phyloP scores from a whole-genome alignment of 1,140 invertebrate genomes.

The Papilio polyxenes region DNA sequence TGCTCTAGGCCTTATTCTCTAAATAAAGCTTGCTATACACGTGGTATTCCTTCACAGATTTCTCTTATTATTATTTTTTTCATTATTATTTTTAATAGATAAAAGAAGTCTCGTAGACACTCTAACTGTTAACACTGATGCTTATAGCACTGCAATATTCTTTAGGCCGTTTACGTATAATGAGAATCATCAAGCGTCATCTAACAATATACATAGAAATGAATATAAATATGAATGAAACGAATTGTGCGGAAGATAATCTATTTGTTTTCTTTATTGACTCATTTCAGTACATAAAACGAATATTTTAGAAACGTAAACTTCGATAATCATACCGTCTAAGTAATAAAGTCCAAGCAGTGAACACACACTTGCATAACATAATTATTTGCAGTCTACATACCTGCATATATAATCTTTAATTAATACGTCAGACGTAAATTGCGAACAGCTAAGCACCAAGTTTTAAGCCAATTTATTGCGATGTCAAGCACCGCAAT shows the following conservation, averaged over 20 bases:
- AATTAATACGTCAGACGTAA: conserved; percentile 14
- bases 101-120: not conserved
- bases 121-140: not conserved
- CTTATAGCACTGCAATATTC: not conserved
- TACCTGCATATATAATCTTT: conserved; percentile 25
- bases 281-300: conserved; percentile 7
- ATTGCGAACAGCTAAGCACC: not conserved
- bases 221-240: not conserved
- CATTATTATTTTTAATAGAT: not conserved
- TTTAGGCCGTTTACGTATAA: not conserved
- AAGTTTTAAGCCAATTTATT: conserved; percentile 1
- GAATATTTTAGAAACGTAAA: not conserved
- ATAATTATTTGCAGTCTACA: conserved; percentile 15
- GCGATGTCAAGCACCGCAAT: not conserved
- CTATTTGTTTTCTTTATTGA: not conserved
- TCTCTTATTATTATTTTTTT: not conserved
- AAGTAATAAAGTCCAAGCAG: not conserved
- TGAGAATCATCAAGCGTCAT: not conserved
- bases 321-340: not conserved
- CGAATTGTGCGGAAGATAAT: conserved; percentile 9
- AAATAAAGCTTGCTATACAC: not conserved
- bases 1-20: not conserved
- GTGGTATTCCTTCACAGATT: not conserved
- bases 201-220: not conserved
- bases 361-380: not conserved